These are phyloP conservation scores for Labrus mixtus DNA, from an alignment of 2,113 vertebrate genomes.

Conservation along the genomic window DNA sequence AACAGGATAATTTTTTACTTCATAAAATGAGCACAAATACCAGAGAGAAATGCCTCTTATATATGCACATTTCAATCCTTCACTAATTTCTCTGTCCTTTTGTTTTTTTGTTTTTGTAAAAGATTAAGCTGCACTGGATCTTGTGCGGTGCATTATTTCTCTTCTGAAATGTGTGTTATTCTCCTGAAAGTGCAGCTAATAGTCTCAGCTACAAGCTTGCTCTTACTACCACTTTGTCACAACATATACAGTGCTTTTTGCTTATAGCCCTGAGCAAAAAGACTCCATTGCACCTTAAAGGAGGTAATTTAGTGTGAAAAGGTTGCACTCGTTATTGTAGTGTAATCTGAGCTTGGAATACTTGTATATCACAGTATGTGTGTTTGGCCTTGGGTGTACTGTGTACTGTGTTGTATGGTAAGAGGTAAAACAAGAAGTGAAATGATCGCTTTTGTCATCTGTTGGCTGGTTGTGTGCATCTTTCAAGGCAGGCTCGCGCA, in stretches of 20 bases:
- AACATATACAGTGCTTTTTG: slow-evolving; percentile 9
- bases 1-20: no score
- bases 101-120: not conserved
- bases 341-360: slow-evolving; percentile 34
- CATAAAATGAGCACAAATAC: no score
- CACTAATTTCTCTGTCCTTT: not conserved
- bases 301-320: slow-evolving; percentile 64
- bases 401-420: slow-evolving; percentile 25
- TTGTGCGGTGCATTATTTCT: not conserved
- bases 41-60: no score
- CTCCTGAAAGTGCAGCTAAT: slow-evolving; percentile 31
- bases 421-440: slow-evolving; percentile 28
- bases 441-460: slow-evolving; percentile 48
- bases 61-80: no score
- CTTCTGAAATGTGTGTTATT: slow-evolving; percentile 10
- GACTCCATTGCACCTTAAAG: slow-evolving; percentile 33
- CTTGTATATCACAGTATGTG: slow-evolving; percentile 7
- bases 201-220: slow-evolving; percentile 8
- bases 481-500: slow-evolving; percentile 34
- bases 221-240: slow-evolving; percentile 54
- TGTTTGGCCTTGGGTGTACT: slow-evolving; percentile 30
- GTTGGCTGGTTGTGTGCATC: slow-evolving; percentile 10
- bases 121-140: not conserved
- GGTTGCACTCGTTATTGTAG: slow-evolving; percentile 27
- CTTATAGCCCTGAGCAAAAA: slow-evolving; percentile 27